Evolutionary conservation across 2,113 vertebrate genomes (phyloP), one percentile per base, ranked within the genome.

Genomic region (Upupa epops): DNA sequence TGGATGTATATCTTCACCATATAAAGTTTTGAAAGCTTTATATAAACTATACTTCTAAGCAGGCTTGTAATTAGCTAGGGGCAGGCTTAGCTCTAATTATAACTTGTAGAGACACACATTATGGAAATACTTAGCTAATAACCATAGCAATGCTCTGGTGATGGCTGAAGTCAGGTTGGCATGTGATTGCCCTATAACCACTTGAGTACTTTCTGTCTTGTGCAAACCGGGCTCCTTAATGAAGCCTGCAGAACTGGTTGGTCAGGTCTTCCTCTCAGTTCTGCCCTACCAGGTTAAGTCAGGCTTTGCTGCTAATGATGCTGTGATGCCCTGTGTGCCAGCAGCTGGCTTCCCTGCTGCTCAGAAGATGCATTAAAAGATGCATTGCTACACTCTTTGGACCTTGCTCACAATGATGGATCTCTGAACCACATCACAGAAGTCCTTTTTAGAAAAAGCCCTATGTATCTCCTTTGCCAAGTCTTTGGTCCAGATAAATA

Each of bases 91-190:
- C 82, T 95, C 66, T 94, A 94, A 93, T 95, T 96, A 95, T 48
- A 95, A 78, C 80, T 86, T 94, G 88, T 61, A 72, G 73, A 95
- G 80, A 94, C 92, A 81, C 68, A 76, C 76, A 78, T 90, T 86
- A 95, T 93, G 92, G 73, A 90, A 93, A 96, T 91, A 80, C 45
- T 88, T 95, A 73, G 76, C 73, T 96, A 95, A 94, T 81, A 95
- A 95, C 83, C 90, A 86, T 26, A 83, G 92, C 1, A 5, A 83
- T 86, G 83, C 25, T 83, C 69, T 81, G 61, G 0, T 83, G 83
- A 91, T 75, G 86, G 92, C 65, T 93, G 69, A 90, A 91, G 92
- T 81, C 92, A 93, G 93, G 77, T 49, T 72, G 75, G 80, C 90
- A 78, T 56, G 54, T 65, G 85, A 88, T 40, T 77, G 72, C 80